These are phyloP conservation scores for Phaenicophaeus curvirostris DNA, from an alignment of 2,797 vertebrate species.

Conservation along the genomic window DNA sequence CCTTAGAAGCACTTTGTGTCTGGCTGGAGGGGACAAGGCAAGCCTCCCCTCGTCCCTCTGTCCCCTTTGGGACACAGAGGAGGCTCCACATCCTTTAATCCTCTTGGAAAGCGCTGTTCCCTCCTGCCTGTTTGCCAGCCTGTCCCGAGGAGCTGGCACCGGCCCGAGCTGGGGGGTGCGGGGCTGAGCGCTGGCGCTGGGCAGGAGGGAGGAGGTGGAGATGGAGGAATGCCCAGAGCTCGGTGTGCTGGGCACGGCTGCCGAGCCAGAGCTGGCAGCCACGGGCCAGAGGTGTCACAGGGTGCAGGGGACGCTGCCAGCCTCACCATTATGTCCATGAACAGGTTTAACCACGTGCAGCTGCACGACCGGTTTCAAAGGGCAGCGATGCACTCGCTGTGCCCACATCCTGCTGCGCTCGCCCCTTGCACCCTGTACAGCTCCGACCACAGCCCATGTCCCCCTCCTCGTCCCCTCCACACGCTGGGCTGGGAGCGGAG, in stretches of 20 bases:
- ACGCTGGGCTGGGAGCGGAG: too few species aligned
- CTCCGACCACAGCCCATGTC: background rate
- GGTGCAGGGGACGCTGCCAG: background rate
- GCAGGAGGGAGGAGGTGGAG: background rate
- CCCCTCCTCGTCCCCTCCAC: background rate
- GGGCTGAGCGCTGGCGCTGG: background rate
- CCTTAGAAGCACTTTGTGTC: background rate
- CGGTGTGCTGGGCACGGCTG: background rate
- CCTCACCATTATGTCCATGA: fast-evolving
- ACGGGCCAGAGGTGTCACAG: background rate
- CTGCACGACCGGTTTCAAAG: fast-evolving
- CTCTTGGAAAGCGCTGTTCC: background rate
- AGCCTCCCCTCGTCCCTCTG: background rate
- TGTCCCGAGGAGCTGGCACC: background rate
- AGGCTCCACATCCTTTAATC: background rate
- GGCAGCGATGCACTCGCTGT: fast-evolving
- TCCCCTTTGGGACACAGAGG: background rate
- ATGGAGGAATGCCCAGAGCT: background rate
- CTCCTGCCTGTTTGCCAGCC: background rate
- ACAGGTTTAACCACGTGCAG: background rate
- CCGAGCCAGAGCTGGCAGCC: background rate
- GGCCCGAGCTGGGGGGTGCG: fast-evolving
- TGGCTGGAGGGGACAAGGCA: background rate
- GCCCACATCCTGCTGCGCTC: background rate
- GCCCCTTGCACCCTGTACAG: background rate